Evolutionary conservation across 2,797 vertebrate genomes (phyloP).

Genomic region (Mus caroli): DNA sequence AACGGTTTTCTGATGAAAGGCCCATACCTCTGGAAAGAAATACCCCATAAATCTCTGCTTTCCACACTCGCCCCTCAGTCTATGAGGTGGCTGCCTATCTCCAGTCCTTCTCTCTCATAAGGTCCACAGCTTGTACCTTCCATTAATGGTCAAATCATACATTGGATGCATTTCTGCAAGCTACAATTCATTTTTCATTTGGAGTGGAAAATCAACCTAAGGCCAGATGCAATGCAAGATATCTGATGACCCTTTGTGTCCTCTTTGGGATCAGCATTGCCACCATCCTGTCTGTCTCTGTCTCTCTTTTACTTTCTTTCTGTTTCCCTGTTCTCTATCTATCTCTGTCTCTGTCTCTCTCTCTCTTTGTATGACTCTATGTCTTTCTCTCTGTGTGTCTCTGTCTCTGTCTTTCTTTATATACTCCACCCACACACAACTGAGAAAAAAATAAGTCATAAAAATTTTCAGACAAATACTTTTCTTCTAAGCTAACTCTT

Average conservation of each 20-base stretch:
- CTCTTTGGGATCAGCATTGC: neutral
- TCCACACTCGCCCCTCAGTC: neutral
- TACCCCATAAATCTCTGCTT: neutral
- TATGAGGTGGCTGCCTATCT: accelerated
- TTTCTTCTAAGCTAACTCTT: neutral
- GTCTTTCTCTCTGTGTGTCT: neutral
- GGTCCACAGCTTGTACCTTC: accelerated
- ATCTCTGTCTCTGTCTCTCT: neutral
- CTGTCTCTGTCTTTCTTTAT: neutral
- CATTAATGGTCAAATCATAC: neutral
- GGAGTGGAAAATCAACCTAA: neutral
- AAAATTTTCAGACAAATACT: neutral
- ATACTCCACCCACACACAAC: neutral
- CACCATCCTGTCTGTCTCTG: neutral
- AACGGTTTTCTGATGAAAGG: neutral
- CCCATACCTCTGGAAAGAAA: neutral
- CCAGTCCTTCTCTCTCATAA: neutral
- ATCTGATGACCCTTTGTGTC: neutral
- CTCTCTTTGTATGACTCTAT: neutral
- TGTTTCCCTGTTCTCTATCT: neutral
- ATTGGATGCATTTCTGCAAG: neutral
- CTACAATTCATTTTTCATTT: neutral
- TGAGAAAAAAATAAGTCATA: neutral
- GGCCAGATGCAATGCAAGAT: neutral
- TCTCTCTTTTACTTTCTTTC: neutral